Percentiles rank a stretch among this genome's conserved stretches.
phyloP scores from a whole-genome alignment of 1,140 invertebrate genomes.

The Holcopasites calliopsidis region DNA sequence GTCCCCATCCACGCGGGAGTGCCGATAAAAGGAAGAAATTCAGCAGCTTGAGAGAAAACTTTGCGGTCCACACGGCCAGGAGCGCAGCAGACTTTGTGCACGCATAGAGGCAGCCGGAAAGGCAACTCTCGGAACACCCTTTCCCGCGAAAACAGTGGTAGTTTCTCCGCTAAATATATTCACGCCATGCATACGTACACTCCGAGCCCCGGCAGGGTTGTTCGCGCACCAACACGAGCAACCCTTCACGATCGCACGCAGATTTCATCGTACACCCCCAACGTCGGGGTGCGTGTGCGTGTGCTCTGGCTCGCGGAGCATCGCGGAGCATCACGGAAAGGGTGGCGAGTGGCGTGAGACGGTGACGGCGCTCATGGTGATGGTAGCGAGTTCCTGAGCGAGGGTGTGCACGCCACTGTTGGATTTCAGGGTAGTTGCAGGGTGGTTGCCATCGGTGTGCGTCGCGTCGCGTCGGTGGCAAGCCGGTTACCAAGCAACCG shows the following conservation, averaged over 20 bases:
- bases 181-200: conserved; percentile 35
- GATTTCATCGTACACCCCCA: conserved; percentile 25
- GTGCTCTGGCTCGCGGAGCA: background rate
- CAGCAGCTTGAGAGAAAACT: conserved; percentile 28
- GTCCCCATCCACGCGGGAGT: background rate
- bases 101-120: conserved; percentile 22
- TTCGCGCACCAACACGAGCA: background rate
- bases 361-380: conserved; percentile 41
- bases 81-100: conserved; percentile 38
- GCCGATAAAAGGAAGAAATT: conserved; percentile 39
- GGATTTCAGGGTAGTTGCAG: conserved; percentile 45
- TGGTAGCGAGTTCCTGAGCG: conserved; percentile 58
- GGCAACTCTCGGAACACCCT: conserved; percentile 47
- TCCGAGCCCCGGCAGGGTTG: conserved; percentile 1
- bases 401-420: conserved; percentile 59
- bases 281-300: background rate
- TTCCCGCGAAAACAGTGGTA: conserved; percentile 58
- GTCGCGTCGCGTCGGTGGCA: conserved; percentile 71
- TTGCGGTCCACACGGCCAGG: conserved; percentile 23
- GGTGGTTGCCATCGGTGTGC: conserved; percentile 62
- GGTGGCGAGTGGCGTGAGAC: conserved; percentile 49
- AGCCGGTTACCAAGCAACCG: conserved; percentile 77
- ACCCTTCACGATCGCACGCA: conserved; percentile 19
- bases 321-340: conserved; percentile 17
- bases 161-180: conserved; percentile 62